These are phyloP conservation scores for Drosophila hamatofila DNA, from an alignment of 2,888 invertebrate genomes.

Conservation along the genomic window DNA sequence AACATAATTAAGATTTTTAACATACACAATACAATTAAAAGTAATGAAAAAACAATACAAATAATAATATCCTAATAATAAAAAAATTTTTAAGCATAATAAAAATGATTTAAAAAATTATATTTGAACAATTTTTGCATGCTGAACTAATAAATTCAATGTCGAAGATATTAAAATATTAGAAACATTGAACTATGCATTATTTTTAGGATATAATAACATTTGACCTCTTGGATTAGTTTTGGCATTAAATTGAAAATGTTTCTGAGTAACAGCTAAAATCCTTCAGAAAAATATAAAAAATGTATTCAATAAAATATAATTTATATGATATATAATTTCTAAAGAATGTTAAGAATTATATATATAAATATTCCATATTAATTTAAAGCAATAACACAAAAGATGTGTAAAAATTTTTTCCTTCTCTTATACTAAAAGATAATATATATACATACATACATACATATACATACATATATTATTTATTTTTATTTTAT, in stretches of 20 bases:
- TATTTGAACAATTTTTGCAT: neutral
- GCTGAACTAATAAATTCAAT: slow-evolving; percentile 4
- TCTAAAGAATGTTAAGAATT: no score
- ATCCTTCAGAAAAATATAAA: neutral
- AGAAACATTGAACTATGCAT: neutral
- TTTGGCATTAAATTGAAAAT: neutral
- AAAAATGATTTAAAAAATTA: neutral
- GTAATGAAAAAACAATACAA: slow-evolving; percentile 1
- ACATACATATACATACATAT: no score
- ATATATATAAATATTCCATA: no score
- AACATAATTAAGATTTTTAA: slow-evolving; percentile 6
- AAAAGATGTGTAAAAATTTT: no score
- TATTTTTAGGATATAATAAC: neutral
- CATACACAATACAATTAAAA: neutral
- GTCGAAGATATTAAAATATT: neutral
- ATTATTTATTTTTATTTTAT: no score
- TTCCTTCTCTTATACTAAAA: no score
- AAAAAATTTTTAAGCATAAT: neutral
- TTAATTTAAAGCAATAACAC: no score
- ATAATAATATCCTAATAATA: neutral
- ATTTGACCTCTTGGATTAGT: neutral
- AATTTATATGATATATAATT: no score
- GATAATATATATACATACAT: no score
- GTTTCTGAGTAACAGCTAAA: neutral
- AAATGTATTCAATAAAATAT: no score